Evolutionary conservation across 2,113 vertebrate genomes (phyloP), one percentile per base, ranked within the genome.

Genomic region (Andinoacara biseriatus): DNA sequence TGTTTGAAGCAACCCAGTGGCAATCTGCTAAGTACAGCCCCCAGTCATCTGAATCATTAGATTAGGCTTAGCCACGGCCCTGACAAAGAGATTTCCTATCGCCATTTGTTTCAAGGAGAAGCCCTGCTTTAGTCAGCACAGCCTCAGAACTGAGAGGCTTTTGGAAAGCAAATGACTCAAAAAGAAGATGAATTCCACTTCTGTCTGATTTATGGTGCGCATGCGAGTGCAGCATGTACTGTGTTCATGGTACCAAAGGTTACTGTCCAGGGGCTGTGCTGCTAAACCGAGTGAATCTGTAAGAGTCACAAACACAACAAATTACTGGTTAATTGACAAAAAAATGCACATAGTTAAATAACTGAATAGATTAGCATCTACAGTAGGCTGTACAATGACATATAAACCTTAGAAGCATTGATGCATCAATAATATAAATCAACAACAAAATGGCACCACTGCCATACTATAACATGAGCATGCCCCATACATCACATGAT

Each of bases 41-140:
- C 90, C 89, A 82, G 90, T 92, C 91, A 87, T 91, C 91, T 93
- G 90, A 89, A 87, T 91, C 91, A 94, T 93, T 92, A 94, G 93
- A 94, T 92, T 88, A 94, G 90, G 87, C 84, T 93, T 91, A 92
- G 86, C 78, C 87, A 79, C 61, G 57, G 88, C 83, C 90, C 81
- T 65, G 75, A 91, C 90, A 93, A 93, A 93, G 91, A 92, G 86
- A 88, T 87, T 86, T 85, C 78, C 86, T 46, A 86, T 89, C 81
- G 59, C 60, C 78, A 74, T 86, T 91, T 91, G 90, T 93, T 89
- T 92, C 86, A 46, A 86, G 89, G 80, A 92, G 91, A 86, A 89
- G 54, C 80, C 74, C 57, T 5, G 78, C 74, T 90, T 72, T 77
- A 84, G 80, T 76, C 81, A 38, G 46, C 69, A 29, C 38, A 79